A percentile compares a stretch with the other conserved stretches of the same genome.
Evolutionary conservation across 2,797 vertebrate species (phyloP).

Genomic region (Tadarida brasiliensis): DNA sequence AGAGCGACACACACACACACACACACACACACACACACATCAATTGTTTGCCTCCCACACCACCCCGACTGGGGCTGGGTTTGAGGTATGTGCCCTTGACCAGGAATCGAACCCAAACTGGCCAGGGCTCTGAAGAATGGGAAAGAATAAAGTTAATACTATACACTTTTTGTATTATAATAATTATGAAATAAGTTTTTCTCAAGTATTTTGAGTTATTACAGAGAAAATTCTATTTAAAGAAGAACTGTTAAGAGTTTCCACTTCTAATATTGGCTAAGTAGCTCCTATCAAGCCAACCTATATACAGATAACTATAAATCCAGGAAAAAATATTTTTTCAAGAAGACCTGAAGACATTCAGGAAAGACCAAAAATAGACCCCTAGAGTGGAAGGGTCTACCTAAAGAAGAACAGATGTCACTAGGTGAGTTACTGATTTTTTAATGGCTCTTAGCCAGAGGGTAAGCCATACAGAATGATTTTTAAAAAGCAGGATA

Average conservation of each 20-base stretch:
- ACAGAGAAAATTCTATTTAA: constrained; percentile 3
- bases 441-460: not conserved
- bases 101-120: too few species aligned
- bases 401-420: not conserved
- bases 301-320: not conserved
- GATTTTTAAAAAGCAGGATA: not conserved
- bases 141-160: not conserved
- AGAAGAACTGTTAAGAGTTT: not conserved
- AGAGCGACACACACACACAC: too few species aligned
- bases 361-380: not conserved
- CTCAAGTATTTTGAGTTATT: not conserved
- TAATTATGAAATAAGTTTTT: not conserved
- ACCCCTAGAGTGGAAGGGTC: not conserved
- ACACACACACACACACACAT: too few species aligned
- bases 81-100: too few species aligned
- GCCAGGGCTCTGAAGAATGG: not conserved
- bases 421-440: not conserved
- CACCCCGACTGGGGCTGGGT: too few species aligned
- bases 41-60: too few species aligned
- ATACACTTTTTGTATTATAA: not conserved
- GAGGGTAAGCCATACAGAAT: not conserved
- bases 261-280: not conserved
- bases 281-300: not conserved
- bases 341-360: not conserved
- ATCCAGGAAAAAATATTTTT: not conserved